A percentile compares a stretch with the other conserved stretches of the same genome.
These are phyloP conservation scores for Osmerus mordax DNA, from an alignment of 2,113 vertebrate species.

Conservation along the genomic window DNA sequence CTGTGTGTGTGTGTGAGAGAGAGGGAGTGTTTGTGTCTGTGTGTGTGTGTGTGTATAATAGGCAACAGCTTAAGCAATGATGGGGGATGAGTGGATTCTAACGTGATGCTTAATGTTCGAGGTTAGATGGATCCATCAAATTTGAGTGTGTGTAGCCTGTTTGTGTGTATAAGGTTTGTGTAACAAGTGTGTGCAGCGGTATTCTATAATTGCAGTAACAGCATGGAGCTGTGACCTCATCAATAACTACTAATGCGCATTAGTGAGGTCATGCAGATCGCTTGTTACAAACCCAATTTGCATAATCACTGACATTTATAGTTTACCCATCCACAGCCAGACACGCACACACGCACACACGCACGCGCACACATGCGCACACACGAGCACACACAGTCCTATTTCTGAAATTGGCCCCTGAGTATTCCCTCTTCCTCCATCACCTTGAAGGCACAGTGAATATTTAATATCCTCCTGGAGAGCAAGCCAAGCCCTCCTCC, in stretches of 20 bases:
- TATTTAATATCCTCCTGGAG: conserved; percentile 62
- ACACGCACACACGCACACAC: conserved; percentile 3
- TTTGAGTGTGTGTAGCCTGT: background rate
- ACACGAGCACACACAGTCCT: conserved; percentile 14
- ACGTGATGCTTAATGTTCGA: background rate
- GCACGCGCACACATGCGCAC: conserved; percentile 11
- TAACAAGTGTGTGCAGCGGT: background rate
- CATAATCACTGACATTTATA: conserved; percentile 21
- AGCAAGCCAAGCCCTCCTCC: conserved; percentile 27
- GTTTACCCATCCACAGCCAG: background rate
- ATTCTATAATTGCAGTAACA: background rate
- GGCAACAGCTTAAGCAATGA: background rate
- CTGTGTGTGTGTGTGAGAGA: background rate
- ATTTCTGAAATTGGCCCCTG: conserved; percentile 50
- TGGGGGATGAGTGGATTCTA: background rate
- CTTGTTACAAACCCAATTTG: conserved; percentile 22
- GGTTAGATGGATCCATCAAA: too few relatives aligned
- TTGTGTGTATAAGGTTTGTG: background rate
- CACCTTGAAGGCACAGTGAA: conserved; percentile 46
- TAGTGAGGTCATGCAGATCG: conserved; percentile 25
- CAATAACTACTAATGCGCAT: conserved; percentile 41
- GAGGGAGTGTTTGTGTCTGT: background rate
- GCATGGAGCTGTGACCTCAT: conserved; percentile 27
- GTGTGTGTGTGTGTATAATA: background rate
- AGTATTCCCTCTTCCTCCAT: conserved; percentile 19